Base-by-base conservation (phyloP, 2,888 invertebrate genomes). In the Bellardia pandia region DNA sequence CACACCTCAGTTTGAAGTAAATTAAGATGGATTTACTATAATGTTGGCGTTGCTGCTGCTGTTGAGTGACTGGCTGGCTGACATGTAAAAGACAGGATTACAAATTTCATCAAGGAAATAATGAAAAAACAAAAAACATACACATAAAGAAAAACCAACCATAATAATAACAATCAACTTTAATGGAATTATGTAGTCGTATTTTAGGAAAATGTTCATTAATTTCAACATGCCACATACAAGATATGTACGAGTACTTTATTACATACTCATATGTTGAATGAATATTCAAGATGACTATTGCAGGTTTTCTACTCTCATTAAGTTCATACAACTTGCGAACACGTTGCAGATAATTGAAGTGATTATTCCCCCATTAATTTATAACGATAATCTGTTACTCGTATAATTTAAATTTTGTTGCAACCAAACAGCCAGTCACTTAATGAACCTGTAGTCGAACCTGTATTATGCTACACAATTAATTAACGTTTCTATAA, bases 131-230 rank as follows among this genome's bases (percentile, higher is more conserved):
- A 9, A 40, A 16, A 4, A 6, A 3, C 23, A 33, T 3, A 58
- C 51, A 56, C 23, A 74, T 48, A 33, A 56, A 64, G 42, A 42
- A 74, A 68, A 64, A 33, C 23, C 40, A 30, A 51, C 14, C 42
- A 37, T 86, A 78, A 86, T 86, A 78, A 82, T 75, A 42, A 53
- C 62, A 86, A 86, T 82, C 74, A 86, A 79, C 56, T 79, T 62
- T 83, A 86, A 86, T 83, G 82, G 56, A 79, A 75, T 83, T 66
- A 79, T 86, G 86, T 75, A 64, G 74, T 71, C 37, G 56, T n/a
- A 48, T 42, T 42, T 62, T 42, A 62, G 33, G 69, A 76, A 79
- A 76, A 79, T 83, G 48, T 83, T 79, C 64, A 83, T 83, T 83
- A 82, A 78, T 78, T 86, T 78, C 16, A 56, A 79, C 68, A 85